Conservation (phyloP, 1,140 invertebrate genomes). For the Steinernema feltiae region DNA sequence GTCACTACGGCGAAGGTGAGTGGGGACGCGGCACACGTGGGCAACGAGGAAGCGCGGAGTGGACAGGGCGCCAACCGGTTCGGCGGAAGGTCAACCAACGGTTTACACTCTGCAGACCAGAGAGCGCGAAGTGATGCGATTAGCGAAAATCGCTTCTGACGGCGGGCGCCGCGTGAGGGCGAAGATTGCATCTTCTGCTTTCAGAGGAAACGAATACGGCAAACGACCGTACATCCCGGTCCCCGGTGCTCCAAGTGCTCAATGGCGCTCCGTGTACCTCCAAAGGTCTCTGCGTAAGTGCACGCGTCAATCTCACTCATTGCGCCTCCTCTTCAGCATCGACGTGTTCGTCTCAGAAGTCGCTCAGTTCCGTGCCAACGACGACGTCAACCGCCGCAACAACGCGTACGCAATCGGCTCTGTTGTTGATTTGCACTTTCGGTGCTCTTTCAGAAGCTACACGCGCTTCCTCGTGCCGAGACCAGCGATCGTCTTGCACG, state of each 20-base stretch:
- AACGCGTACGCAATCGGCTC: background rate
- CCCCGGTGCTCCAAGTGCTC: background rate
- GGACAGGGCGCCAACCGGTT: background rate
- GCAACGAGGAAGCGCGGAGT: background rate
- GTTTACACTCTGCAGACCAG: too few species aligned
- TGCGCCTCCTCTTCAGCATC: background rate
- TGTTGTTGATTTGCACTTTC: background rate
- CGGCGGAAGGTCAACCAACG: too few species aligned
- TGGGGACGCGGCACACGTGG: background rate
- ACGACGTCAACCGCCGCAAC: background rate
- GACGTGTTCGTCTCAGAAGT: background rate
- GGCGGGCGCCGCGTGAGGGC: background rate
- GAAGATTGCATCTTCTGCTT: background rate
- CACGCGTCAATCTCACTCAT: background rate
- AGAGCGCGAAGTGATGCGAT: too few species aligned
- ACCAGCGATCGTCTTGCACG: background rate
- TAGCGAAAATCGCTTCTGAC: background rate
- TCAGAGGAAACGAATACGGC: background rate
- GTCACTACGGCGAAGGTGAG: slow-evolving; percentile 8
- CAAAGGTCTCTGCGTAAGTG: background rate
- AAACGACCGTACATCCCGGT: background rate
- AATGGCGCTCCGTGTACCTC: background rate
- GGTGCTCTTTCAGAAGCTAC: background rate
- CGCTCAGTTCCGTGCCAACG: background rate
- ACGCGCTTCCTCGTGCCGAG: background rate